These are phyloP conservation scores for Carassius auratus DNA, from an alignment of 2,113 vertebrate genomes.

Conservation along the genomic window DNA sequence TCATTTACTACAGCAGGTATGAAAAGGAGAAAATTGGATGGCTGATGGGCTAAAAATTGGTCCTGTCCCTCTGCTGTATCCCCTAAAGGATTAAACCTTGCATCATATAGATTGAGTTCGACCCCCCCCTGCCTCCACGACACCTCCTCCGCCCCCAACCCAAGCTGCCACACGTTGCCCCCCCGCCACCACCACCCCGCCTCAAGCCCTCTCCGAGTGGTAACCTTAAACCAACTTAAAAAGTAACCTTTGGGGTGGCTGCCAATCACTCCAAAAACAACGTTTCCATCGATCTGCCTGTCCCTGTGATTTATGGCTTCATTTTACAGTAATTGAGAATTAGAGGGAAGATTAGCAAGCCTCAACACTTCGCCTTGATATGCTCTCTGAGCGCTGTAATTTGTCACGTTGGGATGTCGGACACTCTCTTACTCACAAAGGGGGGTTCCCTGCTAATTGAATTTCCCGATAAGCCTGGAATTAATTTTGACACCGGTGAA, in stretches of 20 bases:
- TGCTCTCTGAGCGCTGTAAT: constrained; percentile 88
- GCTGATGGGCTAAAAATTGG: constrained; percentile 93
- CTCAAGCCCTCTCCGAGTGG: constrained; percentile 78
- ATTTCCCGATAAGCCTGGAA: constrained; percentile 92
- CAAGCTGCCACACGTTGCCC: constrained; percentile 43
- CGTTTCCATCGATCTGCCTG: constrained; percentile 96
- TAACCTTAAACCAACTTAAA: constrained; percentile 97
- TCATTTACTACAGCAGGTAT: constrained; percentile 96
- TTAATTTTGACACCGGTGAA: constrained; percentile 92
- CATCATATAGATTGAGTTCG: constrained; percentile 89
- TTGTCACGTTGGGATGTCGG: constrained; percentile 89
- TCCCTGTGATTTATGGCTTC: constrained; percentile 98
- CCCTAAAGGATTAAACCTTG: constrained; percentile 85
- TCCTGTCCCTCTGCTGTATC: constrained; percentile 86
- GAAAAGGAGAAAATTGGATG: constrained; percentile 94
- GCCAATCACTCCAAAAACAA: constrained; percentile 95
- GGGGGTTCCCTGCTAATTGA: constrained; percentile 87
- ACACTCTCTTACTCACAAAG: constrained; percentile 88
- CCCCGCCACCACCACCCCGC: constrained; percentile 47
- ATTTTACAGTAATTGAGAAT: constrained; percentile 99
- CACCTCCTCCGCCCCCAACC: constrained; percentile 55
- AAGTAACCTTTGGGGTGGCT: constrained; percentile 92
- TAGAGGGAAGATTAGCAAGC: constrained; percentile 95
- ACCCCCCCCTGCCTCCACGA: constrained; percentile 69
- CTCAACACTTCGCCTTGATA: constrained; percentile 90